phyloP scores from a whole-genome alignment of 2,797 vertebrate species.

The Avahi laniger region DNA sequence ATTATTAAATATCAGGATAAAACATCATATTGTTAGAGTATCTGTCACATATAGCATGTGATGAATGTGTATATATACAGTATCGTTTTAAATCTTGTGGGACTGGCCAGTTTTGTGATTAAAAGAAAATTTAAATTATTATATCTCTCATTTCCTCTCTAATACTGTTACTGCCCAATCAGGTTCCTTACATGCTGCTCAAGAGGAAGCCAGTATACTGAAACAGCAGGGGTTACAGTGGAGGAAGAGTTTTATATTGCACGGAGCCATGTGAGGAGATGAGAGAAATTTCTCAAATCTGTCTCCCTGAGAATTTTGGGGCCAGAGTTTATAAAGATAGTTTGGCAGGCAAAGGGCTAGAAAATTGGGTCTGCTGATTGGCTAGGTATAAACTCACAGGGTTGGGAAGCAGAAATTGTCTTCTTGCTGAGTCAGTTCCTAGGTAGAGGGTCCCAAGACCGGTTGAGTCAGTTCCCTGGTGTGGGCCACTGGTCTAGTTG shows the following conservation, averaged over 20 bases:
- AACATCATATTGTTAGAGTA: neutral
- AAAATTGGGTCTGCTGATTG: neutral
- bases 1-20: slow-evolving; percentile 31
- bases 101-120: neutral
- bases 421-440: too few species aligned
- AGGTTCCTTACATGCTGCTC: neutral
- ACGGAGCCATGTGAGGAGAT: neutral
- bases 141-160: neutral
- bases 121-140: slow-evolving; percentile 23
- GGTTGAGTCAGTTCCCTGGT: neutral
- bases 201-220: neutral
- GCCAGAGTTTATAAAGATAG: neutral
- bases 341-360: neutral
- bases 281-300: neutral
- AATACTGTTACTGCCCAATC: neutral
- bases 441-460: too few species aligned
- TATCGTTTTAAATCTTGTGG: neutral
- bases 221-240: neutral
- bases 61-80: neutral
- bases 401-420: too few species aligned
- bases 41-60: neutral
- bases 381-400: too few species aligned
- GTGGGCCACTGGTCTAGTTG: neutral
- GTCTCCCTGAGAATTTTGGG: neutral
- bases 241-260: neutral